Base-by-base conservation (phyloP, 35 echinoderm and acorn worm genomes). In the Hemicentrotus pulcherrimus region DNA sequence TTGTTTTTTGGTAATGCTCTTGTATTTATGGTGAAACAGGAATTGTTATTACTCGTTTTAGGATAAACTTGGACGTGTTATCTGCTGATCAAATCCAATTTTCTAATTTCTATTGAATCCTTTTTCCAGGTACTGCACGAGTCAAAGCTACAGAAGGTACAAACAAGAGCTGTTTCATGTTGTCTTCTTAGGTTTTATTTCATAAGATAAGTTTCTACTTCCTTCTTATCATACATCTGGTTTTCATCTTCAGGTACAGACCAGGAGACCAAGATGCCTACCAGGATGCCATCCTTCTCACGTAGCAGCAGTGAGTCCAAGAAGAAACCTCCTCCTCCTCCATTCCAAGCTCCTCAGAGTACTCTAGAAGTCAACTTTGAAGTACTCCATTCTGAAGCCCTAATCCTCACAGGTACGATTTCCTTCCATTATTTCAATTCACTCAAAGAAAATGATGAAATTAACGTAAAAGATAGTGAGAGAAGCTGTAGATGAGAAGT, bases 341-440 rank as follows among this genome's bases (percentile, higher is more conserved):
- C 30, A 86, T 52, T 94, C 52, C 65, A 31, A 0, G 61, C 92
- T 46, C 94, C 96, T 47, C 94, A 97, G 91, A 95, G 86, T n/a
- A 89, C 94, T 24, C 32, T 98, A 61, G 97, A 98, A 48, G 91
- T 95, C 47, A 94, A 98, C 70, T 98, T 98, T 98, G 97, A 98
- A 96, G 31, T 98, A 15, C 94, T 98, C 58, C 95, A 95, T 85
- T 98, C 96, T 28, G 85, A 88, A 65, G 97, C 97, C 35, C 61
- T 96, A 14, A 48, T 95, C 58, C 88, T 98, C 12, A 90, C 97
- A 98, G 96, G 97, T 98, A 88, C 0, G 91, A 47, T 78, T 7
- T 78, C 19, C 65, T 28, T 70, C 61, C 4, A 78, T n/a, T 6
- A 28, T 28, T n/a, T 78, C 5, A n/a, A 7, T 55, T 55, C 50